Conservation (phyloP, 1,140 invertebrate species). For the Bombus confusus region DNA sequence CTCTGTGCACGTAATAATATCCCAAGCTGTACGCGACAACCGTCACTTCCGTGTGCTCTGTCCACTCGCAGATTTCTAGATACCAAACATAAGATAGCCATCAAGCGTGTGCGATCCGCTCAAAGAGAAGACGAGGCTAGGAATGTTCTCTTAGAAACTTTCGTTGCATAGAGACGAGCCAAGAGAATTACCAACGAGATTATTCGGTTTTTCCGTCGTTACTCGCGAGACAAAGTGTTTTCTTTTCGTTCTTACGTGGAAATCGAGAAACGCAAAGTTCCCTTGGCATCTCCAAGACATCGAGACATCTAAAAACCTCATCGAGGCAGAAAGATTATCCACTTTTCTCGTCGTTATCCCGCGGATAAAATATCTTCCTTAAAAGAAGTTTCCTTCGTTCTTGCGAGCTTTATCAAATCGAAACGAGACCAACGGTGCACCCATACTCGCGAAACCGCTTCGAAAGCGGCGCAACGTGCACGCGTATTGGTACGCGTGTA, state of each 20-base stretch:
- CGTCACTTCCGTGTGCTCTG: conserved; percentile 69
- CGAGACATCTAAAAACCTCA: not conserved
- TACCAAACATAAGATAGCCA: not conserved
- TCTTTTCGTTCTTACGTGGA: too few species aligned
- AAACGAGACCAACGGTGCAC: conserved; percentile 9
- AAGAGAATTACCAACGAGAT: too few species aligned
- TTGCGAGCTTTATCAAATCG: not conserved
- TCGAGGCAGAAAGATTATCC: not conserved
- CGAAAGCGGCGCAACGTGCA: not conserved
- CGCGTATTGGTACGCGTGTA: not conserved
- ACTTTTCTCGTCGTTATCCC: not conserved
- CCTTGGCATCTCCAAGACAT: not conserved
- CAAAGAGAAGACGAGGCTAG: not conserved
- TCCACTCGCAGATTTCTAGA: conserved; percentile 41
- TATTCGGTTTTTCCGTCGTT: too few species aligned
- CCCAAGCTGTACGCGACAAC: conserved; percentile 48
- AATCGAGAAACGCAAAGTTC: not conserved
- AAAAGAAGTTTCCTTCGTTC: not conserved
- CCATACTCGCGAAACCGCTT: not conserved
- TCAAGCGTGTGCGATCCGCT: not conserved
- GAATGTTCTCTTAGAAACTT: not conserved
- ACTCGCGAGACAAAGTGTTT: too few species aligned
- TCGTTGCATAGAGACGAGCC: not conserved
- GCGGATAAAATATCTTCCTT: not conserved
- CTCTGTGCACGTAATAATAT: conserved; percentile 14